Base-by-base conservation (phyloP, 2,888 invertebrate genomes). In the Petrophora chlorosata region DNA sequence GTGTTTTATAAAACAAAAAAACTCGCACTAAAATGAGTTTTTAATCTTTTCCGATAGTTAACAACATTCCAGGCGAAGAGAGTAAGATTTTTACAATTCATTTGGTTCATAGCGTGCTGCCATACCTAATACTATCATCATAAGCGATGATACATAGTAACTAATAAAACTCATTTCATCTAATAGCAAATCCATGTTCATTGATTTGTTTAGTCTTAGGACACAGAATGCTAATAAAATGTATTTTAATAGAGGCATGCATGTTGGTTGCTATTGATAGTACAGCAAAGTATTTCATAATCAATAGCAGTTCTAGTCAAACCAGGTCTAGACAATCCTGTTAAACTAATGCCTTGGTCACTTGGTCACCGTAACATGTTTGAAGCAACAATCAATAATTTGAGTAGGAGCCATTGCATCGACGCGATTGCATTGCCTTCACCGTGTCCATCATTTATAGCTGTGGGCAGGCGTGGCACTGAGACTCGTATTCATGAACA, bases 71-170 rank as follows among this genome's bases (percentile, higher is more conserved):
- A 29, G 61, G 50, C 9, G 52, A 49, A 93, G 46, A 58, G 22
- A 50, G 61, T 61, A 61, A 61, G 61, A 1, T 92, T 92, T 2
- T 94, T 92, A 19, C 94, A 93, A n/a, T 10, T 3, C 3, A 64
- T 92, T 94, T 4, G 94, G 94, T 74, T 85, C 92, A 53, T 92
- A 93, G 68, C 92, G 91, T 63, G 80, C 92, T 10, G 80, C 92
- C 10, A 94, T 41, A 35, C 22, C 14, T 23, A 23, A 25, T 16
- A 94, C 70, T 91, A 92, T 8, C 71, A 92, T 94, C 4, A 91
- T 91, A 2, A 87, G 90, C 29, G 85, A 30, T 36, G 33, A 32
- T 19, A 9, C 44, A 49, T 49, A 23, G 33, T 40, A 29, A 29
- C 46, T 47, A 40, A 47, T 29, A n/a, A n/a, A 19, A 30, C 7